Conservation (phyloP, 1,140 invertebrate genomes). For the Conus ventricosus region DNA sequence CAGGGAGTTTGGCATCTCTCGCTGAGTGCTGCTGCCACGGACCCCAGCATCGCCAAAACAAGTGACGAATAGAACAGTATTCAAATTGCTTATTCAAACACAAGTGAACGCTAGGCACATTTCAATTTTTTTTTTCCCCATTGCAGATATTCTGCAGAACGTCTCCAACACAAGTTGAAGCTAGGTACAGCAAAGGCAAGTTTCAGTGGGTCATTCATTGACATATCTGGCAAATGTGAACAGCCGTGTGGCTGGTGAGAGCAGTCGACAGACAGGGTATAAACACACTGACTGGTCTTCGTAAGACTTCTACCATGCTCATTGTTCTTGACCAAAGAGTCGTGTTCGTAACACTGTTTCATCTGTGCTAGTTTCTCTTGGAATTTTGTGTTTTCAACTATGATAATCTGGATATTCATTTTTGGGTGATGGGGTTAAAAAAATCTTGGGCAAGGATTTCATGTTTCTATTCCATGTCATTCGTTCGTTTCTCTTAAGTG, state of each 20-base stretch:
- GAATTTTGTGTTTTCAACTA: background rate
- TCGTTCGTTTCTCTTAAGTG: no score
- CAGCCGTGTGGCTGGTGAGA: background rate
- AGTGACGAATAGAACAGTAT: slow-evolving; percentile 51
- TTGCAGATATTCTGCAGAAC: background rate
- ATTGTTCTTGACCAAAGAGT: background rate
- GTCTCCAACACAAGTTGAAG: slow-evolving; percentile 14
- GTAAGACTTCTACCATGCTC: background rate
- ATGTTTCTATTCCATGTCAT: background rate
- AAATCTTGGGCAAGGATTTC: background rate
- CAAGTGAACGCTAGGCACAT: slow-evolving; percentile 19
- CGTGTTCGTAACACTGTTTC: background rate
- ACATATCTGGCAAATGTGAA: background rate
- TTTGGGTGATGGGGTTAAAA: background rate
- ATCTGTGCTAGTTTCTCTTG: background rate
- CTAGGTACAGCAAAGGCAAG: slow-evolving; percentile 11
- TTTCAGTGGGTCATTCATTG: background rate
- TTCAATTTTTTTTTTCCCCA: background rate
- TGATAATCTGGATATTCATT: background rate
- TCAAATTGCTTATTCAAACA: slow-evolving; percentile 2
- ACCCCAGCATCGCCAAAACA: slow-evolving; percentile 45
- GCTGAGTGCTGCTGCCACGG: slow-evolving; percentile 49
- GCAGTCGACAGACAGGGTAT: background rate
- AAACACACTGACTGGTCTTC: background rate
- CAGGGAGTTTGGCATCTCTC: slow-evolving; percentile 85